Percentiles rank a stretch among this genome's conserved stretches.
Evolutionary conservation across 2,797 vertebrate genomes (phyloP).

Genomic region (Lacerta agilis): DNA sequence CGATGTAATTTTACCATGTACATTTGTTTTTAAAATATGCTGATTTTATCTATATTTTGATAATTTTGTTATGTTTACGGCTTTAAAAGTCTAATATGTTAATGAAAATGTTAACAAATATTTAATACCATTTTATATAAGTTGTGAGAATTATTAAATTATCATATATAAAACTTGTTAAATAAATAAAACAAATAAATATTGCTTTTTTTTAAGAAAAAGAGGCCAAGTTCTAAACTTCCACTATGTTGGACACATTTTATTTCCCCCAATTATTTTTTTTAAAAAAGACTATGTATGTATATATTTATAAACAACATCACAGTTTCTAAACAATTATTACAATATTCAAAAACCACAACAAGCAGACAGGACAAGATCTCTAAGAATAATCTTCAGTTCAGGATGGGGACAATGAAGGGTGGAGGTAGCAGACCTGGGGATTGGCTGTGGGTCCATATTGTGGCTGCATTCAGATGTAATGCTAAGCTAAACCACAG

Average conservation of each 20-base stretch:
- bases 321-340: conserved; percentile 55
- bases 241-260: conserved; percentile 30
- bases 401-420: not conserved
- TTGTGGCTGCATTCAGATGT: not conserved
- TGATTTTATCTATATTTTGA: too few relatives aligned
- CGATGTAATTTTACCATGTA: too few relatives aligned
- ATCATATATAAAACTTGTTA: too few relatives aligned
- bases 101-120: too few relatives aligned
- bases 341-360: conserved; percentile 60
- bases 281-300: not conserved
- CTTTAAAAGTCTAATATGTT: too few relatives aligned
- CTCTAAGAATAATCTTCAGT: conserved; percentile 10
- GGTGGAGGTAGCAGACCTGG: not conserved
- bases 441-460: not conserved
- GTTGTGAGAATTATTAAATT: too few relatives aligned
- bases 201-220: too few relatives aligned
- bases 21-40: too few relatives aligned
- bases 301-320: conserved; percentile 18
- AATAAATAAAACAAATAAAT: too few relatives aligned
- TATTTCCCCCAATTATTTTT: conserved; percentile 34
- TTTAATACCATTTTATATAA: too few relatives aligned
- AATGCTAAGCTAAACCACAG: not conserved
- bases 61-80: too few relatives aligned
- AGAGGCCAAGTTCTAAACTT: not conserved
- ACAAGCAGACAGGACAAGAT: conserved; percentile 20